Evolutionary conservation across 2,888 invertebrate species (phyloP).

Genomic region (Cetonia aurata): DNA sequence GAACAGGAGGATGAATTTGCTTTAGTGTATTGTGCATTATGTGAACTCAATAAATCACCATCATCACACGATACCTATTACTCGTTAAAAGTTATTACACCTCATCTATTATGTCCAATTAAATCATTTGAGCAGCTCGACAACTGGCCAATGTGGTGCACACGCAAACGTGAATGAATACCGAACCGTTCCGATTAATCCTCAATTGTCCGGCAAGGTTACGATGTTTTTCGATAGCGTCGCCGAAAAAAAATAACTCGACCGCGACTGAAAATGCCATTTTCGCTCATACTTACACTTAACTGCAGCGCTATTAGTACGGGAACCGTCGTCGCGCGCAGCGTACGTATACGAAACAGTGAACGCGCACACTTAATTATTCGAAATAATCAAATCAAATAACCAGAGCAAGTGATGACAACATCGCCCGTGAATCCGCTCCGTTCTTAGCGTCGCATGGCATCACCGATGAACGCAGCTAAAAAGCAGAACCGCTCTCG

Average conservation of each 20-base stretch:
- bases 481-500: slow-evolving; percentile 27
- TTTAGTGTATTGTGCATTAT: too few species aligned
- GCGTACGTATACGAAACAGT: slow-evolving; percentile 18
- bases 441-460: slow-evolving; percentile 48
- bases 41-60: too few species aligned
- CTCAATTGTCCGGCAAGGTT: slow-evolving; percentile 27
- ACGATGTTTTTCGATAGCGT: slow-evolving; percentile 16
- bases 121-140: slow-evolving; percentile 12
- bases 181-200: slow-evolving; percentile 12
- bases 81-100: not conserved
- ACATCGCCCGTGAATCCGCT: slow-evolving; percentile 53
- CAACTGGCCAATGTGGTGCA: not conserved
- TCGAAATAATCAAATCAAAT: slow-evolving; percentile 45
- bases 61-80: too few species aligned
- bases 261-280: slow-evolving; percentile 8
- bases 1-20: too few species aligned
- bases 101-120: slow-evolving; percentile 15
- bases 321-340: not conserved
- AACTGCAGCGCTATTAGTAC: slow-evolving; percentile 12
- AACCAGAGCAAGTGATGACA: slow-evolving; percentile 52
- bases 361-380: slow-evolving; percentile 43
- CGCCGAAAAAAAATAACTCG: not conserved
- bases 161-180: slow-evolving; percentile 19
- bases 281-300: slow-evolving; percentile 21
- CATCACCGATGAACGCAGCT: slow-evolving; percentile 1